These are phyloP conservation scores for Actinostola sp. DNA, from an alignment of 92 coral and sea anemone genomes.

Conservation along the genomic window DNA sequence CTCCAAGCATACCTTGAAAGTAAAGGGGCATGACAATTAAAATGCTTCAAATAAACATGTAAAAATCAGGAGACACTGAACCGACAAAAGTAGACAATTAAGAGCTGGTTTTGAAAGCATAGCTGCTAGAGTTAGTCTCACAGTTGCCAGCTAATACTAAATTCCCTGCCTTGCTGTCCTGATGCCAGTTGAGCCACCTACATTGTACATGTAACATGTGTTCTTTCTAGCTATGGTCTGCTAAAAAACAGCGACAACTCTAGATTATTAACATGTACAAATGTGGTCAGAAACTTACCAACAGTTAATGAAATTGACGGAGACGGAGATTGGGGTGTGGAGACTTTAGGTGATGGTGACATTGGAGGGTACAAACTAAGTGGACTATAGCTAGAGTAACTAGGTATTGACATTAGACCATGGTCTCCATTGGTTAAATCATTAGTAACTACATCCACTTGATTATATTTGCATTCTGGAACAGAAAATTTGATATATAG, in stretches of 20 bases:
- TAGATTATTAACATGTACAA: no score
- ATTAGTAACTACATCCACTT: conserved; percentile 70
- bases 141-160: no score
- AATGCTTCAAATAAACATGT: not conserved
- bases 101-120: no score
- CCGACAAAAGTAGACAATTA: no score
- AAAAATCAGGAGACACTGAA: no score
- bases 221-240: no score
- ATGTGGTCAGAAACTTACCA: conserved; percentile 50
- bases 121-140: no score
- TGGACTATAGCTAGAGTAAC: conserved; percentile 75
- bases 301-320: conserved; percentile 80
- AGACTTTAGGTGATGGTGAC: conserved; percentile 84
- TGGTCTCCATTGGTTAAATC: conserved; percentile 95
- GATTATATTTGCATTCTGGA: conserved; percentile 77
- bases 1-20: conserved; percentile 80
- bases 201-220: no score
- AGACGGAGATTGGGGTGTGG: conserved; percentile 82
- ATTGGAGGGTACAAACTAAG: conserved; percentile 78
- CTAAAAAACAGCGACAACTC: no score
- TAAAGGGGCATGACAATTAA: not conserved
- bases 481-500: not conserved
- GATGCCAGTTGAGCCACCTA: no score
- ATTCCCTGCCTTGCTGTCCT: no score
- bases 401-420: conserved; percentile 68